Evolutionary conservation across 1,140 invertebrate genomes (phyloP).

Genomic region (Pogonomyrmex barbatus): DNA sequence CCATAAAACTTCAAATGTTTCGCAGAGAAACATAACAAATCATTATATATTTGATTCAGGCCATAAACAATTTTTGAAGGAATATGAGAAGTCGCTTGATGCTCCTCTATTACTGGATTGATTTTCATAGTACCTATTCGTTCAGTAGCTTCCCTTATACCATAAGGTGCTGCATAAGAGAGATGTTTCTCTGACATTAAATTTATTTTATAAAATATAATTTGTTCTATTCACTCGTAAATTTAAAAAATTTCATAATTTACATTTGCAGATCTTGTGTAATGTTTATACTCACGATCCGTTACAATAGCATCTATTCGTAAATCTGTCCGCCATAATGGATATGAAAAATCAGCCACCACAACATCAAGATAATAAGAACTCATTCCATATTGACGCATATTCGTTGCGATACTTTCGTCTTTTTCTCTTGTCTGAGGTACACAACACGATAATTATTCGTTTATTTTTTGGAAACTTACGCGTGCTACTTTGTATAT

Average conservation of each 20-base stretch:
- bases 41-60: constrained; percentile 92
- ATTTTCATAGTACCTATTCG: constrained; percentile 91
- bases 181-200: constrained; percentile 39
- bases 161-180: constrained; percentile 94
- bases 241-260: constrained; percentile 13
- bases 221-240: neutral
- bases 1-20: constrained; percentile 91
- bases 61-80: constrained; percentile 96
- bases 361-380: constrained; percentile 94
- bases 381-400: constrained; percentile 93
- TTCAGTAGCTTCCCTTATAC: constrained; percentile 96
- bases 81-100: constrained; percentile 89
- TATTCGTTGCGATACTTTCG: constrained; percentile 94
- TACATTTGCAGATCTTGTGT: constrained; percentile 2
- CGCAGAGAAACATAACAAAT: constrained; percentile 94
- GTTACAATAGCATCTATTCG: constrained; percentile 96
- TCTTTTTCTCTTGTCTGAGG: constrained; percentile 90
- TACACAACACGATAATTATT: constrained; percentile 46
- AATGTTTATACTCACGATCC: constrained; percentile 92
- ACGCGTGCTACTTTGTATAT: neutral
- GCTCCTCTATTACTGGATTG: constrained; percentile 88
- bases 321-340: constrained; percentile 91
- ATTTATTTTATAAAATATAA: constrained; percentile 28
- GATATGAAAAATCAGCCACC: constrained; percentile 95
- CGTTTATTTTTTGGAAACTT: neutral